Evolutionary conservation across 2,113 vertebrate genomes (phyloP), one percentile per base, ranked within the genome.

Genomic region (Archilochus colubris): DNA sequence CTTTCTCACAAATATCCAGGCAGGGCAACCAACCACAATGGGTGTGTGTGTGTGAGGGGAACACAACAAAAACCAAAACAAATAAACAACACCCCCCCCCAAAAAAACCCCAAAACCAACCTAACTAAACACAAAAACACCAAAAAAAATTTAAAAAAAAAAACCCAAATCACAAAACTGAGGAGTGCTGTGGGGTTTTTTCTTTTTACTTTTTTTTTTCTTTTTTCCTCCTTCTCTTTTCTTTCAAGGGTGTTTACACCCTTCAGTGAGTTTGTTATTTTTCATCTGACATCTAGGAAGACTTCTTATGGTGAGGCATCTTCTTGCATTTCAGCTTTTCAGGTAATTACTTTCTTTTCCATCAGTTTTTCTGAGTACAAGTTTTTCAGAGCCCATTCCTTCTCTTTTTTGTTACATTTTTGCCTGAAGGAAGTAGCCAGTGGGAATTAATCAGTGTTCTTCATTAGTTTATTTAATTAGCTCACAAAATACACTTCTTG

Each of bases 401-500:
- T 63, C 31, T 55, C 40, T 68, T 79, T 81, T 81, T 68, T 81
- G 61, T 90, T 86, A 40, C 7, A 44, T 28, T 31, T 89, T 79
- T 50, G 69, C 66, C 62, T 75, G 58, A 86, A 91, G 76, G 38
- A 86, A 84, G 73, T 53, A 79, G 76, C 24, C 66, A 53, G 44
- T 66, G 58, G 36, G 84, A 91, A 92, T 84, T 75, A 72, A 95
- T 67, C 33, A 36, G 24, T 72, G n/a, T 53, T 91, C 69, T 92
- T 91, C 38, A 22, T 84, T 43, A 57, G 64, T 88, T 94, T 76
- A 66, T 58, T 87, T 94, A 89, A 58, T 61, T 89, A 62, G 31
- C 67, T 87, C 67, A 80, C 55, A 85, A 76, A 94, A 85, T 14
- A 67, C 44, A 80, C 76, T 54, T n/a, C 31, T 55, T 79, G 70